A percentile compares a stretch with the other conserved stretches of the same genome.
These are phyloP conservation scores for Ochropleura leucogaster DNA, from an alignment of 2,888 invertebrate genomes.

Conservation along the genomic window DNA sequence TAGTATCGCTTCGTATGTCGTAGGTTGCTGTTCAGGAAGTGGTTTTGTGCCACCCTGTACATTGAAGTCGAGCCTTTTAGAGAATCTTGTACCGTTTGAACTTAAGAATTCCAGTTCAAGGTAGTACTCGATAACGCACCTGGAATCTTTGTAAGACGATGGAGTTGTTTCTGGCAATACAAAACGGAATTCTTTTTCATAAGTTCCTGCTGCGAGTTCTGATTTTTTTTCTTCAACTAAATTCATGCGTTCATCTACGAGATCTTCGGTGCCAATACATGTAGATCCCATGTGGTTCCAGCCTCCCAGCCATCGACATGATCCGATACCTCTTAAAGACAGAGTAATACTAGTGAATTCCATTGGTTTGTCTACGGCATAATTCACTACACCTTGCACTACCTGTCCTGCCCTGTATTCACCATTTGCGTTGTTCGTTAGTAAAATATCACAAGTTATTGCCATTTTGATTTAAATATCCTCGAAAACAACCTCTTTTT, in stretches of 20 bases:
- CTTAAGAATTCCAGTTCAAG: conserved; percentile 26
- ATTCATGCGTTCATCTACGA: conserved; percentile 39
- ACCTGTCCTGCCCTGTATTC: conserved; percentile 58
- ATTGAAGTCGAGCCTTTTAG: conserved; percentile 7
- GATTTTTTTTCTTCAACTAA: conserved; percentile 36
- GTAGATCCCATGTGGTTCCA: neutral
- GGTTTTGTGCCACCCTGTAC: conserved; percentile 24
- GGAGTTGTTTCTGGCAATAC: conserved; percentile 41
- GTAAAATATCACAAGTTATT: conserved; percentile 60
- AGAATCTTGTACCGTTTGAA: neutral
- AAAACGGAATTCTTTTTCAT: conserved; percentile 42
- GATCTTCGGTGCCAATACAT: conserved; percentile 60
- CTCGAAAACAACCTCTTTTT: neutral
- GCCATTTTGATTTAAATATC: conserved; percentile 27
- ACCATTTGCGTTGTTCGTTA: conserved; percentile 46
- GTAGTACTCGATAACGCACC: conserved; percentile 43
- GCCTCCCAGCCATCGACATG: conserved; percentile 5
- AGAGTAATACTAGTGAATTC: conserved; percentile 57
- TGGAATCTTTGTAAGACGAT: conserved; percentile 35
- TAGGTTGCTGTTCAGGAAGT: neutral
- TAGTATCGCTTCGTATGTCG: conserved; percentile 1
- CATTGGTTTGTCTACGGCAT: conserved; percentile 57
- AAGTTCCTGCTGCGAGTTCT: conserved; percentile 18
- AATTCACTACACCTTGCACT: conserved; percentile 64
- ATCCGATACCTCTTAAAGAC: conserved; percentile 62